Conservation (phyloP, 2,113 vertebrate genomes). For the Eclectus roratus region DNA sequence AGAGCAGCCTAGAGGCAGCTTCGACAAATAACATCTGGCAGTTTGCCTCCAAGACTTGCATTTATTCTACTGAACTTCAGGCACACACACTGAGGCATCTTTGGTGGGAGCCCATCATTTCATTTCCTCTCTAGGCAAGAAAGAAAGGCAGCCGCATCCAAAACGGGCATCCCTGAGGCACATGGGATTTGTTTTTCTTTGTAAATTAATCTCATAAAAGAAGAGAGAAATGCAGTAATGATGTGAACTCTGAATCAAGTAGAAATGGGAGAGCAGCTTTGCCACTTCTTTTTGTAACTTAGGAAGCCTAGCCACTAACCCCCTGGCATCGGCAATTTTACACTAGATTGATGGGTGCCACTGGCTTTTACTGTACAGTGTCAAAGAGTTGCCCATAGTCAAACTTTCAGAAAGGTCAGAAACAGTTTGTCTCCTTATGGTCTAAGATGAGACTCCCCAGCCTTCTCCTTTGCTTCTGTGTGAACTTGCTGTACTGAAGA, state of each 20-base stretch:
- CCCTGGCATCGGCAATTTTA: accelerated
- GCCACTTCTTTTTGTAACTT: background rate
- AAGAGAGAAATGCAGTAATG: background rate
- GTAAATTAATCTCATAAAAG: background rate
- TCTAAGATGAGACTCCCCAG: conserved; percentile 1
- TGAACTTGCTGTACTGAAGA: conserved; percentile 53
- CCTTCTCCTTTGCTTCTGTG: conserved; percentile 31
- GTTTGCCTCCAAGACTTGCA: conserved; percentile 36
- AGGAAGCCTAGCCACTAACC: background rate
- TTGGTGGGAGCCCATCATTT: conserved; percentile 22
- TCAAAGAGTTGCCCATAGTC: conserved; percentile 10
- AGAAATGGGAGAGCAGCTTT: background rate
- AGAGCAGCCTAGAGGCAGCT: conserved; percentile 57
- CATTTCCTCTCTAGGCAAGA: conserved; percentile 4
- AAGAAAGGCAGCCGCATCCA: background rate
- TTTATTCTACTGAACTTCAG: conserved; percentile 35
- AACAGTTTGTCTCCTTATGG: background rate
- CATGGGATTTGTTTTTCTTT: background rate
- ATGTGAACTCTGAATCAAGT: background rate
- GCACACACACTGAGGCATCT: conserved; percentile 2
- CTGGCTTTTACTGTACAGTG: background rate
- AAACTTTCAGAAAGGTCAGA: background rate
- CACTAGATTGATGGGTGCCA: background rate
- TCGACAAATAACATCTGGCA: conserved; percentile 62
- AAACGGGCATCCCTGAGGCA: background rate